Evolutionary conservation across 2,113 vertebrate genomes (phyloP).

Genomic region (Limanda limanda): DNA sequence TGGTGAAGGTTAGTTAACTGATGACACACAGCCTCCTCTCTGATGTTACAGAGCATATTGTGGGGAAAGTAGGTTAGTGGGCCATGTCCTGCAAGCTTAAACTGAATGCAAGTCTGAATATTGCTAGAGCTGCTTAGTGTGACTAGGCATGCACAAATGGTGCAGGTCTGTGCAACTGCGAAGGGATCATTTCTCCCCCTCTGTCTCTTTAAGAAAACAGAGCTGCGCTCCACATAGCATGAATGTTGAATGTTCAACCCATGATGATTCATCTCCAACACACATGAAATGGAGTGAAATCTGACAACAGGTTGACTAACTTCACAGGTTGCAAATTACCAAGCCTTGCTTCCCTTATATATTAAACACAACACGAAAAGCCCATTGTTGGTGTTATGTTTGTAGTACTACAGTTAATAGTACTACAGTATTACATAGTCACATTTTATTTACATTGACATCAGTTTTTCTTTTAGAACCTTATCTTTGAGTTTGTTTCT

Average conservation of each 20-base stretch:
- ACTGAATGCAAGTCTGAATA: slow-evolving; percentile 85
- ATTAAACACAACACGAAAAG: neutral
- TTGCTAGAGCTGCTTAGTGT: slow-evolving; percentile 85
- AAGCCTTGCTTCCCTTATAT: slow-evolving; percentile 4
- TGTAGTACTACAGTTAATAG: no score
- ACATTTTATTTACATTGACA: neutral
- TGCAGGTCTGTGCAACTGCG: slow-evolving; percentile 33
- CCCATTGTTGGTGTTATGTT: slow-evolving; percentile 9
- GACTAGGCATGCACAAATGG: slow-evolving; percentile 90
- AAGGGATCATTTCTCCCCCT: slow-evolving; percentile 6
- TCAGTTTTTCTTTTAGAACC: neutral
- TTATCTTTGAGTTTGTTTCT: neutral
- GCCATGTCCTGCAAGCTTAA: slow-evolving; percentile 92
- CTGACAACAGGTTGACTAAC: slow-evolving; percentile 54
- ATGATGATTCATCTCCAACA: slow-evolving; percentile 59
- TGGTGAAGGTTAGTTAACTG: slow-evolving; percentile 85
- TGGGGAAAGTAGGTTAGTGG: slow-evolving; percentile 94
- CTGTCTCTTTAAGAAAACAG: slow-evolving; percentile 79
- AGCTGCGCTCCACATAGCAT: slow-evolving; percentile 56
- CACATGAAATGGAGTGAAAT: slow-evolving; percentile 54
- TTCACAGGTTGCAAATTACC: slow-evolving; percentile 36
- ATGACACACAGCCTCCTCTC: slow-evolving; percentile 84
- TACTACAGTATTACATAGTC: no score
- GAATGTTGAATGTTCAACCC: slow-evolving; percentile 70
- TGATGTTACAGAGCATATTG: slow-evolving; percentile 84